Conservation (phyloP, 2,797 vertebrate species). For the Eulemur mongoz region DNA sequence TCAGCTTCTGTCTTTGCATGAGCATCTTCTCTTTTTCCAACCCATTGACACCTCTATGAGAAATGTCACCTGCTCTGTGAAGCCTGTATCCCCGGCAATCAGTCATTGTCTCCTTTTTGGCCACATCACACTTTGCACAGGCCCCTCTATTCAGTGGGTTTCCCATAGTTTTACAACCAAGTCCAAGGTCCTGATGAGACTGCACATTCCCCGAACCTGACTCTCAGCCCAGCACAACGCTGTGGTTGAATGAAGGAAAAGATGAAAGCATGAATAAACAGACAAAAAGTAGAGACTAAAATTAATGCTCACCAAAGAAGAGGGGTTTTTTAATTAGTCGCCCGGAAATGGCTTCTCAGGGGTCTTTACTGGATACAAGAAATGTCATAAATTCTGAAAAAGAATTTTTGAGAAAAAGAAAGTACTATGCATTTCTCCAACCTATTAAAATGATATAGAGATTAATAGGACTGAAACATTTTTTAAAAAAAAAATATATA, state of each 20-base stretch:
- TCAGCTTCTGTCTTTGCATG: not conserved
- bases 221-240: not conserved
- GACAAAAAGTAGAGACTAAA: not conserved
- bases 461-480: not conserved
- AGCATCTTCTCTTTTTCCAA: not conserved
- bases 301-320: not conserved
- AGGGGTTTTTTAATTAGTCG: not conserved
- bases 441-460: not conserved
- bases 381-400: not conserved
- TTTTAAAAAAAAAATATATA: not conserved
- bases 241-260: not conserved
- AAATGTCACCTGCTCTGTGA: not conserved
- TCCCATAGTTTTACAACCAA: not conserved
- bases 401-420: conserved; percentile 11
- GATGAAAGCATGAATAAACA: not conserved
- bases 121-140: not conserved
- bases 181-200: not conserved
- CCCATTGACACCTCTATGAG: not conserved
- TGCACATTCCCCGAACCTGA: not conserved
- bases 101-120: not conserved
- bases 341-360: not conserved
- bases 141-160: not conserved
- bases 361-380: not conserved
- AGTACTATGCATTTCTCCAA: not conserved
- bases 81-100: not conserved